phyloP scores from a whole-genome alignment of 2,888 invertebrate species.

The Dryadula phaetusa region DNA sequence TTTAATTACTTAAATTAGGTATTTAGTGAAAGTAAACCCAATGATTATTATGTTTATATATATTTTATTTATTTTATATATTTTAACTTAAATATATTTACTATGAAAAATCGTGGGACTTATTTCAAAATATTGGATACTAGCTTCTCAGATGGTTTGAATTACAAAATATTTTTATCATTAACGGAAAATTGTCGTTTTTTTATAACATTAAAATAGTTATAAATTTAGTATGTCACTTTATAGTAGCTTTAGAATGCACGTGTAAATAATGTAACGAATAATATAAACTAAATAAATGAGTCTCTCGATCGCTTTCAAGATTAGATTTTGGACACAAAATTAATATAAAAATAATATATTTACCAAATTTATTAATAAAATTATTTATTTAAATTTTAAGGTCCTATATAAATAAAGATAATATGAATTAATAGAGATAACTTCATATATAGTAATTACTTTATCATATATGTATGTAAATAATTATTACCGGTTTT shows the following conservation, averaged over 20 bases:
- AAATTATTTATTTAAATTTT: neutral
- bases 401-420: neutral
- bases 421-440: neutral
- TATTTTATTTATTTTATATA: constrained; percentile 11
- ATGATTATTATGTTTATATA: constrained; percentile 1
- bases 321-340: neutral
- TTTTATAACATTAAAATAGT: too few relatives aligned
- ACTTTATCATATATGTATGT: too few relatives aligned
- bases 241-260: neutral
- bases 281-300: neutral
- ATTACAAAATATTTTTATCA: neutral
- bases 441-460: too few relatives aligned
- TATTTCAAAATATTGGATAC: neutral
- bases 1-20: constrained; percentile 12
- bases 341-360: neutral
- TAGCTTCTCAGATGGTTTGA: neutral
- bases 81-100: neutral
- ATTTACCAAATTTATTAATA: neutral
- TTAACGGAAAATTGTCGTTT: too few relatives aligned
- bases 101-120: neutral
- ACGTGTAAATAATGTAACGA: constrained; percentile 1
- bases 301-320: constrained; percentile 1
- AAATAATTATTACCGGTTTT: too few relatives aligned
- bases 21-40: constrained; percentile 8
- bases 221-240: neutral